These are phyloP conservation scores for Linepithema humile DNA, from an alignment of 1,140 invertebrate species.

Conservation along the genomic window DNA sequence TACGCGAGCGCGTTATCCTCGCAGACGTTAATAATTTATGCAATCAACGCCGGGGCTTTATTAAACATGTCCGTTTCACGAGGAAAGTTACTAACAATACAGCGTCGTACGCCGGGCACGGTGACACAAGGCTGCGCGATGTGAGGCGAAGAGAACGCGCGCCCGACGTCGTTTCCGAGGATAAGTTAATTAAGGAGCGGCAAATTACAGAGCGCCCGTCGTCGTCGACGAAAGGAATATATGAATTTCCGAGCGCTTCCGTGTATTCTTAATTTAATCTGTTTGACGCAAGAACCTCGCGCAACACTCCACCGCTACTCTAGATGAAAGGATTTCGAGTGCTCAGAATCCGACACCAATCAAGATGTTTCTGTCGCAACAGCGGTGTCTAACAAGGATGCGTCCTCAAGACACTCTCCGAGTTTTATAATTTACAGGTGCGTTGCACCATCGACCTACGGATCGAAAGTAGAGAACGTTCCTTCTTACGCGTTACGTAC, in stretches of 20 bases:
- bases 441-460: no score
- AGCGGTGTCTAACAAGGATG: not conserved
- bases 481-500: no score
- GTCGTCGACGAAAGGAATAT: constrained; percentile 44
- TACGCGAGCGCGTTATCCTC: not conserved
- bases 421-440: not conserved
- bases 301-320: not conserved
- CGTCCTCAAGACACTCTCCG: not conserved
- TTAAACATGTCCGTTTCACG: constrained; percentile 57
- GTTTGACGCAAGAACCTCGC: constrained; percentile 27
- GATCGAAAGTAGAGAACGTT: no score
- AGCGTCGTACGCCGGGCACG: not conserved
- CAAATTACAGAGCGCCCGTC: constrained; percentile 37
- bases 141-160: no score
- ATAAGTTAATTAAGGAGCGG: constrained; percentile 55
- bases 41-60: constrained; percentile 61
- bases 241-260: constrained; percentile 40
- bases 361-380: not conserved
- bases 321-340: constrained; percentile 29
- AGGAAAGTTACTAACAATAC: constrained; percentile 58
- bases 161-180: not conserved
- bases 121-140: constrained; percentile 22
- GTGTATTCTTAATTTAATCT: constrained; percentile 57
- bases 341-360: not conserved
- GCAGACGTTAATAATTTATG: constrained; percentile 67